Evolutionary conservation across 2,113 vertebrate genomes (phyloP).

Genomic region (Phrynosoma blainvillii): DNA sequence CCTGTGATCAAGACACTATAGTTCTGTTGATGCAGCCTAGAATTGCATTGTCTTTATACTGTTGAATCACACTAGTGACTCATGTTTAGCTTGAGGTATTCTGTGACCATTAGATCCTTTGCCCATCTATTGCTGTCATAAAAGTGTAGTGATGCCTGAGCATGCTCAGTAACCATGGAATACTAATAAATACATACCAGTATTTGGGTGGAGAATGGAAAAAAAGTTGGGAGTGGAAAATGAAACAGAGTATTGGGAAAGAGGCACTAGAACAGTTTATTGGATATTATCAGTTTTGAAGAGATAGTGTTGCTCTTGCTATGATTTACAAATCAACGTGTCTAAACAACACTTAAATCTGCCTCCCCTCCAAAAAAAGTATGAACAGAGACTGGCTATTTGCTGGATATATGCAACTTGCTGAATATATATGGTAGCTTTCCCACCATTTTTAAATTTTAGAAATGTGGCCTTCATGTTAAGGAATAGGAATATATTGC

Average conservation of each 20-base stretch:
- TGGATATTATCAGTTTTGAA: background rate
- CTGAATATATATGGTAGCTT: background rate
- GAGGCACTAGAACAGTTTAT: background rate
- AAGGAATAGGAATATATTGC: too few species aligned
- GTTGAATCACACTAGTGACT: too few species aligned
- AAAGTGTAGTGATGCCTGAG: background rate
- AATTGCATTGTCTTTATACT: too few species aligned
- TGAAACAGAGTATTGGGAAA: background rate
- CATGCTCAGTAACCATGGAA: background rate
- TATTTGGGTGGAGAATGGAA: background rate
- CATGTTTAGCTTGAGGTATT: too few species aligned
- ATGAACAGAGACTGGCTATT: background rate
- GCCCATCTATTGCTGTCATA: too few species aligned
- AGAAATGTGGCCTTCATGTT: too few species aligned
- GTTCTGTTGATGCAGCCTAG: too few species aligned
- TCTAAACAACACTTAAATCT: background rate
- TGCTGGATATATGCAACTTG: background rate
- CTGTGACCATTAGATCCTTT: too few species aligned
- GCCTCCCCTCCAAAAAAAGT: too few species aligned
- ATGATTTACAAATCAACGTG: background rate
- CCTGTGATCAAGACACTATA: too few species aligned
- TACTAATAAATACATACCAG: background rate
- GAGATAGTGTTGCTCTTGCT: background rate
- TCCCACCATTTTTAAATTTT: too few species aligned
- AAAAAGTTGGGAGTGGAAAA: background rate